phyloP scores from a whole-genome alignment of 2,888 invertebrate species.

The Melanostoma scalare region DNA sequence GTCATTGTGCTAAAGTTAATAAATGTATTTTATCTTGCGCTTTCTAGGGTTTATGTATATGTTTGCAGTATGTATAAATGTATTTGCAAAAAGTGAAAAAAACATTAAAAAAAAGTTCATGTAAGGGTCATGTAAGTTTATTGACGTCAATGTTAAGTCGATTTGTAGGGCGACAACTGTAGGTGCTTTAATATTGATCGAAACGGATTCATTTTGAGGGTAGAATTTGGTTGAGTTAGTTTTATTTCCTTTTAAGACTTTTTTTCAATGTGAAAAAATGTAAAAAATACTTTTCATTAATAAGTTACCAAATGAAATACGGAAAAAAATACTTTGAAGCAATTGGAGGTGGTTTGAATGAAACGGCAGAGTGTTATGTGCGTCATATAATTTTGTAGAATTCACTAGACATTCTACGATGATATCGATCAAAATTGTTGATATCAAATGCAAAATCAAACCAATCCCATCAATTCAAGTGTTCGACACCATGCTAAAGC shows the following conservation, averaged over 20 bases:
- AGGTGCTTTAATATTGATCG: not conserved
- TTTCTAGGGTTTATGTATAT: not conserved
- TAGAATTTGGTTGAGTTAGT: not conserved
- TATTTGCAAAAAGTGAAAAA: not conserved
- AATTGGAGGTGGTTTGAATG: too few species aligned
- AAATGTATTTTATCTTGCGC: not conserved
- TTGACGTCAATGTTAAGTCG: too few species aligned
- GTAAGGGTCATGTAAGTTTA: not conserved
- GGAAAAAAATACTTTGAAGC: too few species aligned
- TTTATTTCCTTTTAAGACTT: not conserved
- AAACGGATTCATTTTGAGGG: not conserved
- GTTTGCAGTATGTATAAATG: too few species aligned
- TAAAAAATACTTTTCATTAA: not conserved
- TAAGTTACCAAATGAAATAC: too few species aligned
- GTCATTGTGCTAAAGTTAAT: conserved; percentile 1
- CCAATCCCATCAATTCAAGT: too few species aligned
- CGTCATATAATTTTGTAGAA: too few species aligned
- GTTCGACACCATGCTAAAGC: too few species aligned
- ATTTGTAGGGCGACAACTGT: not conserved
- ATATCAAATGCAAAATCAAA: too few species aligned
- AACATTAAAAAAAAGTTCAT: not conserved
- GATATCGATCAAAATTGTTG: too few species aligned
- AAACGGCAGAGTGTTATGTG: too few species aligned
- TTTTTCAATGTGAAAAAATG: conserved; percentile 5
- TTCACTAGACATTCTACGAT: too few species aligned